Percentiles rank a stretch among this genome's conserved stretches.
These are phyloP conservation scores for Plusia festucae DNA, from an alignment of 2,888 invertebrate genomes.

Conservation along the genomic window DNA sequence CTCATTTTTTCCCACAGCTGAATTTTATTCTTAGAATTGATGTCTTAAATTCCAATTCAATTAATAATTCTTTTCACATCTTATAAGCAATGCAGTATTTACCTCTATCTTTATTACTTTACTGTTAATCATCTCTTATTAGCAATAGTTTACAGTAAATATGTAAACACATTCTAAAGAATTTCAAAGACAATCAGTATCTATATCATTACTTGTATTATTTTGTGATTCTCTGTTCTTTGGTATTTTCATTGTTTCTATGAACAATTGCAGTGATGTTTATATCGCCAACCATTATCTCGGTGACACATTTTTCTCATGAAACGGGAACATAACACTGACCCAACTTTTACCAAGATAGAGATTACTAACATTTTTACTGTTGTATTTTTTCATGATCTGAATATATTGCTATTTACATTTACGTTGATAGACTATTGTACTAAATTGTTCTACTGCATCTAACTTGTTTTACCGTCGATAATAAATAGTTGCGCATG, in stretches of 20 bases:
- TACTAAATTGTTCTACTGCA: not conserved
- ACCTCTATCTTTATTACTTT: not conserved
- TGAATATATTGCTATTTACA: too few relatives aligned
- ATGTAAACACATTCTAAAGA: not conserved
- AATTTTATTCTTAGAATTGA: not conserved
- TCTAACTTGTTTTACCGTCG: not conserved
- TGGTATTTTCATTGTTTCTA: slow-evolving; percentile 2
- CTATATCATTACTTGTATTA: not conserved
- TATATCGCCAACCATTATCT: not conserved
- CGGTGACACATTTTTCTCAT: too few relatives aligned
- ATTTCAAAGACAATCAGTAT: not conserved
- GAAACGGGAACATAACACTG: too few relatives aligned
- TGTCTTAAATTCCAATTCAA: too few relatives aligned
- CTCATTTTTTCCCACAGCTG: not conserved
- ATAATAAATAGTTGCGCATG: slow-evolving; percentile 24
- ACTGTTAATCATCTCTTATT: not conserved
- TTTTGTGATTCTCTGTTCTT: not conserved
- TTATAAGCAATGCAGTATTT: not conserved
- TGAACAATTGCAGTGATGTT: slow-evolving; percentile 5
- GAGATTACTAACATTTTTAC: too few relatives aligned
- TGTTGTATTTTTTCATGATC: too few relatives aligned
- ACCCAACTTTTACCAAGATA: too few relatives aligned
- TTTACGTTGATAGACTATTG: too few relatives aligned
- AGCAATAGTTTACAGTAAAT: not conserved
- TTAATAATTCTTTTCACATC: not conserved